These are phyloP conservation scores for Penaeus indicus DNA, from an alignment of 1,140 invertebrate species.

Conservation along the genomic window DNA sequence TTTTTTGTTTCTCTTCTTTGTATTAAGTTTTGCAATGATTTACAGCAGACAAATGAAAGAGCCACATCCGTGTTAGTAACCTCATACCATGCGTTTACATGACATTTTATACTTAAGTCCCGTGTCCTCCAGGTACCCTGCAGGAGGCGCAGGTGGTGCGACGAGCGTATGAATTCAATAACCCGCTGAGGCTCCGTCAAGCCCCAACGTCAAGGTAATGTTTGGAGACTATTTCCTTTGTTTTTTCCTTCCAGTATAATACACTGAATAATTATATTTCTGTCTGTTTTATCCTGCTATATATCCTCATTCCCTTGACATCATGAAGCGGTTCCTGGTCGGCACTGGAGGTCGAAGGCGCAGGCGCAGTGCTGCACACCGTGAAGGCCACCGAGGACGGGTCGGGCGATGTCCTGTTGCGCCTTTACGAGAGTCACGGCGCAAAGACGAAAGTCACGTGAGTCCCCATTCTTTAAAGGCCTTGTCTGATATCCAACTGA, in stretches of 20 bases:
- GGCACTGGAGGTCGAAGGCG: background rate
- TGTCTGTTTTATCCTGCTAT: background rate
- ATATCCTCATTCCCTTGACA: background rate
- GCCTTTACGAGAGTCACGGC: too few species aligned
- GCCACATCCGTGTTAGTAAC: too few species aligned
- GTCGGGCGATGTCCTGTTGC: too few species aligned
- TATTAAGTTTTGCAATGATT: too few species aligned
- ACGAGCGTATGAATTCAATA: constrained; percentile 42
- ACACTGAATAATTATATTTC: background rate
- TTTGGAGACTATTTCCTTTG: background rate
- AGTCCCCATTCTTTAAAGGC: background rate
- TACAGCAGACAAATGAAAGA: too few species aligned
- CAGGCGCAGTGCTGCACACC: background rate
- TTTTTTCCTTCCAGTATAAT: background rate
- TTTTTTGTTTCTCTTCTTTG: too few species aligned
- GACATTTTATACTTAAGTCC: too few species aligned
- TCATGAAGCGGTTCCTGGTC: background rate
- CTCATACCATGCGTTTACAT: too few species aligned
- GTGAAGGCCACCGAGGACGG: too few species aligned
- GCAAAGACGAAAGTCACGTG: too few species aligned
- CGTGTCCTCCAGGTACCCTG: constrained; percentile 6
- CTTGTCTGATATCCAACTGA: background rate
- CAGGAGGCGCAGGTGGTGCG: constrained; percentile 35
- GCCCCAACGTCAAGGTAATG: background rate
- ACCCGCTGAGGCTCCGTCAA: constrained; percentile 5